Base-by-base conservation (phyloP, 2,113 vertebrate species). In the Carollia perspicillata region DNA sequence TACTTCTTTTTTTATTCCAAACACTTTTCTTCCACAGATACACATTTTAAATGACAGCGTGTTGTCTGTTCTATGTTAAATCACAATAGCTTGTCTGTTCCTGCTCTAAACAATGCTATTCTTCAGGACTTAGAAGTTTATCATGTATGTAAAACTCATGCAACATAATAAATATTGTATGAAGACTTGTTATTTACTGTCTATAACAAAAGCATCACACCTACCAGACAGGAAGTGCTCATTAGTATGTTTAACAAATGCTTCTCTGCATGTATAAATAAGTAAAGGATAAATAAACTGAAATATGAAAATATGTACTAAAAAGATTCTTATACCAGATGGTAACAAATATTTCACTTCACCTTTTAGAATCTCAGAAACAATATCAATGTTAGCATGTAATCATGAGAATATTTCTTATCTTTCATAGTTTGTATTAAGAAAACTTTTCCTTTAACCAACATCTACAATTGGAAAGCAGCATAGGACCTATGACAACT, bases 291-390 rank as follows among this genome's bases (percentile, higher is more conserved):
- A 44, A 91, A 85, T 58, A 94, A 89, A 23, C n/a, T 71, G 78
- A 94, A 89, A 55, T 75, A 77, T 77, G 42, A 81, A 93, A 86
- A 92, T 79, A 72, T 13, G 6, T 22, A 5, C n/a, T 80, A 35
- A 49, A 63, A 78, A 84, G 20, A 91, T 89, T 88, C 63, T 18
- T 40, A 2, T 8, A 66, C 1, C 42, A 95, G 72, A 80, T 80
- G 81, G 40, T 88, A 94, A 90, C 83, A 92, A 84, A 94, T 84
- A 90, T 71, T 95, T 84, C 49, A 55, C 13, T 68, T 84, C 42
- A 84, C 63, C 42, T 42, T 79, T 91, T 84, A 30, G 42, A 69
- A 63, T 89, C 66, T 91, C 83, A 75, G 83, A 84, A 33, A 18
- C 30, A 74, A 47, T 55, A 78, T 72, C 58, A 88, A 88, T 91